These are phyloP conservation scores for Echinops telfairi DNA, from an alignment of 2,113 vertebrate genomes.

Conservation along the genomic window DNA sequence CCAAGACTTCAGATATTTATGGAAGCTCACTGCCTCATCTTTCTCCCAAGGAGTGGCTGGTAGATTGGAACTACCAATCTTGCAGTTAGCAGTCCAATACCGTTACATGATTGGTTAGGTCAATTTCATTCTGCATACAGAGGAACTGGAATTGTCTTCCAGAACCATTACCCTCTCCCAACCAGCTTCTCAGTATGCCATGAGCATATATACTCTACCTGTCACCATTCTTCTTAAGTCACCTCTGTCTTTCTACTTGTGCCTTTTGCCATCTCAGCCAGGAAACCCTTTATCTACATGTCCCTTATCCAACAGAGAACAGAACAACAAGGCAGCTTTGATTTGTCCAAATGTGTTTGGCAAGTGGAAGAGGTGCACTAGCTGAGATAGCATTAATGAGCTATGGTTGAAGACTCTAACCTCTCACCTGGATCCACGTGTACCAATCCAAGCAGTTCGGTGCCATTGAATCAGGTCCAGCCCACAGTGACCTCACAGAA, in stretches of 20 bases:
- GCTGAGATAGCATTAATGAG: background rate
- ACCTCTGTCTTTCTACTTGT: background rate
- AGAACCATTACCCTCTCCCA: background rate
- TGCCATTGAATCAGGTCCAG: no score
- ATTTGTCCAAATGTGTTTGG: background rate
- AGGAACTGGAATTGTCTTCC: background rate
- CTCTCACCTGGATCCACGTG: background rate
- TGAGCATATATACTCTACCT: background rate
- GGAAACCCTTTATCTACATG: no score
- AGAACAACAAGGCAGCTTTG: background rate
- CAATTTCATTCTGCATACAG: background rate
- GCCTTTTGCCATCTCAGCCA: background rate
- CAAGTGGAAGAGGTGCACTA: background rate
- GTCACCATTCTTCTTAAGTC: background rate
- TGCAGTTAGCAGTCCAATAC: no score
- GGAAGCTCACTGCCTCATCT: no score
- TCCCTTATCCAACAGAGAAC: background rate
- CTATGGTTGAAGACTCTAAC: background rate
- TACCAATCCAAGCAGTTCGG: background rate
- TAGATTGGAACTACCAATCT: no score
- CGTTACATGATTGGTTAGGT: background rate
- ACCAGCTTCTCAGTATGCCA: background rate
- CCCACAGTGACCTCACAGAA: no score
- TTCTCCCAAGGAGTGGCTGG: no score
- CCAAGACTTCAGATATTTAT: no score